These are phyloP conservation scores for Cirrhinus mrigala DNA, from an alignment of 2,797 vertebrate genomes.

Conservation along the genomic window DNA sequence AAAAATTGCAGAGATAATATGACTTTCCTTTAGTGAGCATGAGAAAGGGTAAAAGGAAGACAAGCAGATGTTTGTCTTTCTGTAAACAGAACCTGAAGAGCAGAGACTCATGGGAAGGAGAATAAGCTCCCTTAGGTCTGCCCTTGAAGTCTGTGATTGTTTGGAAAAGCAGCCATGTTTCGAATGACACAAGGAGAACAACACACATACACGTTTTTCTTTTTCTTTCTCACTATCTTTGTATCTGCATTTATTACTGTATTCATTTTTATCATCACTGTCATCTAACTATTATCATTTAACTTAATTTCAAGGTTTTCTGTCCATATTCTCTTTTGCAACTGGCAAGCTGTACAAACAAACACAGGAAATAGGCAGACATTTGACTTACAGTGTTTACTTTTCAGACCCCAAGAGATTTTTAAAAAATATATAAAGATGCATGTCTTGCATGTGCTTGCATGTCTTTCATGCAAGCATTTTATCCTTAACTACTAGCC, in stretches of 20 bases:
- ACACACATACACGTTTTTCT: neutral
- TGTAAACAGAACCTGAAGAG: neutral
- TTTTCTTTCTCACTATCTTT: neutral
- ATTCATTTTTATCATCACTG: neutral
- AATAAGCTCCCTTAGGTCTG: neutral
- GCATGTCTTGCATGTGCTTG: neutral
- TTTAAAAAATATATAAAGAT: neutral
- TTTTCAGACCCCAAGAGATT: neutral
- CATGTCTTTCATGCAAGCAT: neutral
- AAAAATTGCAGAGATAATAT: neutral
- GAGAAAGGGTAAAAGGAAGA: slow-evolving; percentile 53
- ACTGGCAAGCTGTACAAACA: neutral
- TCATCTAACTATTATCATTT: neutral
- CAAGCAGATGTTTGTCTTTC: slow-evolving; percentile 57
- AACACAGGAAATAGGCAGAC: neutral
- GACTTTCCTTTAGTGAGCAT: slow-evolving; percentile 25
- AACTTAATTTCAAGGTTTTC: neutral
- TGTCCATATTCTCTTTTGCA: neutral
- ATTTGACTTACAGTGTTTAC: neutral
- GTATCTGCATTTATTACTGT: neutral
- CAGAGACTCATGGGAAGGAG: slow-evolving; percentile 24
- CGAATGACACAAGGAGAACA: neutral
- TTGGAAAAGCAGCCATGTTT: neutral
- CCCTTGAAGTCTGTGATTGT: neutral
- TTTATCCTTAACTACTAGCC: neutral